Base-by-base conservation (phyloP, 2,797 vertebrate genomes). In the Hyperoplus immaculatus region DNA sequence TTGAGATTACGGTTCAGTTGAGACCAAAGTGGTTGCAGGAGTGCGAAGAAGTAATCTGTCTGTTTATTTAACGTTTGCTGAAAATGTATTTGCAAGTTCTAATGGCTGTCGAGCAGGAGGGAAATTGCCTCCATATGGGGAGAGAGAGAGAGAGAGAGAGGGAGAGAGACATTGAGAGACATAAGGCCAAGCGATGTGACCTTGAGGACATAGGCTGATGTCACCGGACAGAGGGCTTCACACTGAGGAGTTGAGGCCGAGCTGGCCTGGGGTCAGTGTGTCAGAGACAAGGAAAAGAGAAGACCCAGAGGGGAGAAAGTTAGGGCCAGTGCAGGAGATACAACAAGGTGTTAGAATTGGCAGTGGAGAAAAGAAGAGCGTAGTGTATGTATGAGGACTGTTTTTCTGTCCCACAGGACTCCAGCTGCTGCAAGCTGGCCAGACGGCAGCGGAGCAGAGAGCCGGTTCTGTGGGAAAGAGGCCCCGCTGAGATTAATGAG, bases 61-160 rank as follows among this genome's bases (percentile, higher is more conserved):
- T 91, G 89, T 94, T 92, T 93, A 82, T 90, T 90, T 90, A 87
- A 92, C 75, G 36, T 89, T 78, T 58, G 77, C 78, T 80, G 78
- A 89, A 29, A 88, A 92, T 89, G 79, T 74, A 84, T 92, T 92
- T 88, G 86, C 88, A 82, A 76, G 72, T 89, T 89, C 72, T 69
- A 85, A 84, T 85, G 81, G 84, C 62, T 78, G 45, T 9, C 42
- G 80, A 77, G 78, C 57, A 42, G 58, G 42, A 63, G 57, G 82
- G 60, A 89, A 93, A 94, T 91, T 66, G 39, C 60, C 83, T 90
- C 92, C 94, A 93, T 91, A 92, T 93, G 93, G 71, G 5, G 56
- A 58, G 38, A 58, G 14, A 56, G 54, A 2, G 29, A 29, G 29
- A 29, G 21, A 21, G 21, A 29, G 29, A 29, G 29, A 3, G 29